Conservation (phyloP, 2,797 vertebrate genomes). For the Artibeus jamaicensis region DNA sequence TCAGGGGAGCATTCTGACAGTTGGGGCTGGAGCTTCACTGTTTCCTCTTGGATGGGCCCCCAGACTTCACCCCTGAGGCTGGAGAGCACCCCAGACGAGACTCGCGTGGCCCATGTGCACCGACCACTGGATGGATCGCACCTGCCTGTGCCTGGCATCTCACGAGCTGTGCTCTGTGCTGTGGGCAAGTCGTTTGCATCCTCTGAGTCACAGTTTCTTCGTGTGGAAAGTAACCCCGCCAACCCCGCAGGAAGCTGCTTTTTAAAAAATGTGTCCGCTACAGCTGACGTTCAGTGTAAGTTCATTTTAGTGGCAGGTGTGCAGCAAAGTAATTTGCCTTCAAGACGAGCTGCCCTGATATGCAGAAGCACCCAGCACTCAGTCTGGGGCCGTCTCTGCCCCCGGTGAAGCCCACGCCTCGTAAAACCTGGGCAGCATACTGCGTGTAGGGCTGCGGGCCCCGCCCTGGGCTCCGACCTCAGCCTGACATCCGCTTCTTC, state of each 20-base stretch:
- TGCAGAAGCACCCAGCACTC: neutral
- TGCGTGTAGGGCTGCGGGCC: neutral
- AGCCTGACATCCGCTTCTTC: neutral
- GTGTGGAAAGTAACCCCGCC: no score
- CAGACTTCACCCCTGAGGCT: neutral
- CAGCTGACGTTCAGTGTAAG: neutral
- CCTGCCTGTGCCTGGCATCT: neutral
- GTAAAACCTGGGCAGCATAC: neutral
- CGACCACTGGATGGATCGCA: fast-evolving
- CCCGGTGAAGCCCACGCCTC: neutral
- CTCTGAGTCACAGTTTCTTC: neutral
- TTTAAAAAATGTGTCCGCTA: neutral
- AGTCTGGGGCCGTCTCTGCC: neutral
- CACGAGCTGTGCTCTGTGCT: fast-evolving
- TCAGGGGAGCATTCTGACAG: no score
- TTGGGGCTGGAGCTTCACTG: fast-evolving
- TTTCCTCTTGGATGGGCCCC: neutral
- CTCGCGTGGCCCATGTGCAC: neutral
- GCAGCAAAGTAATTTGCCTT: neutral
- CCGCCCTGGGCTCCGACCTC: neutral
- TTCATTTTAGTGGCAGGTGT: neutral
- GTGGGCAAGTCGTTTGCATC: neutral
- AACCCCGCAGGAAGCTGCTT: neutral
- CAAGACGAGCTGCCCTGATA: neutral
- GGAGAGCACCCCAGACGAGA: neutral